Conservation (phyloP, 2,888 invertebrate genomes). For the Xiphydria camelus region DNA sequence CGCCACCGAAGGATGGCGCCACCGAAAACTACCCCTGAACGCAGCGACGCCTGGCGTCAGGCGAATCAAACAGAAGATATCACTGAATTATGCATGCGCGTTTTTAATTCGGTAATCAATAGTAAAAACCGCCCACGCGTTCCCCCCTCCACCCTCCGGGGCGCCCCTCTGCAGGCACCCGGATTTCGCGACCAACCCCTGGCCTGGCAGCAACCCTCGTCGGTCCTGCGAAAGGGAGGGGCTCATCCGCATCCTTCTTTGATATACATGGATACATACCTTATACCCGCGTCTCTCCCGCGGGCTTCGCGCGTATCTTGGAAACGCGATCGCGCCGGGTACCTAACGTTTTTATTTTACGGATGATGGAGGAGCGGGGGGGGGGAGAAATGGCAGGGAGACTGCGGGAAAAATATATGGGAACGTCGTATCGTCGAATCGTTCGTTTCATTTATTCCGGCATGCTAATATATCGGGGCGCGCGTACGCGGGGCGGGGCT, state of each 20-base stretch:
- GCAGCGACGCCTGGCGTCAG: slow-evolving; percentile 9
- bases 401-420: too few relatives aligned
- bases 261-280: not conserved
- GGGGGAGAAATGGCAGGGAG: too few relatives aligned
- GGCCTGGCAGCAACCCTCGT: slow-evolving; percentile 34
- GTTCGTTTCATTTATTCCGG: too few relatives aligned
- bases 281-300: not conserved
- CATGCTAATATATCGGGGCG: too few relatives aligned
- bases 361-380: too few relatives aligned
- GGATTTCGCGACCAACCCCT: slow-evolving; percentile 31
- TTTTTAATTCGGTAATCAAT: slow-evolving; percentile 56
- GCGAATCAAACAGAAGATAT: slow-evolving; percentile 19
- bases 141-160: slow-evolving; percentile 24
- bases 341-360: too few relatives aligned
- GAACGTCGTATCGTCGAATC: too few relatives aligned
- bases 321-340: too few relatives aligned
- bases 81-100: slow-evolving; percentile 54
- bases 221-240: slow-evolving; percentile 35
- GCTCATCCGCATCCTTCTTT: slow-evolving; percentile 10
- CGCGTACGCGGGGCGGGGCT: too few relatives aligned
- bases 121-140: slow-evolving; percentile 50
- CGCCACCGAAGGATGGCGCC: not conserved
- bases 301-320: too few relatives aligned
- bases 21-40: not conserved
- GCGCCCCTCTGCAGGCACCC: too few relatives aligned